Evolutionary conservation across 2,797 vertebrate species (phyloP).

Genomic region (Danio kyathit): DNA sequence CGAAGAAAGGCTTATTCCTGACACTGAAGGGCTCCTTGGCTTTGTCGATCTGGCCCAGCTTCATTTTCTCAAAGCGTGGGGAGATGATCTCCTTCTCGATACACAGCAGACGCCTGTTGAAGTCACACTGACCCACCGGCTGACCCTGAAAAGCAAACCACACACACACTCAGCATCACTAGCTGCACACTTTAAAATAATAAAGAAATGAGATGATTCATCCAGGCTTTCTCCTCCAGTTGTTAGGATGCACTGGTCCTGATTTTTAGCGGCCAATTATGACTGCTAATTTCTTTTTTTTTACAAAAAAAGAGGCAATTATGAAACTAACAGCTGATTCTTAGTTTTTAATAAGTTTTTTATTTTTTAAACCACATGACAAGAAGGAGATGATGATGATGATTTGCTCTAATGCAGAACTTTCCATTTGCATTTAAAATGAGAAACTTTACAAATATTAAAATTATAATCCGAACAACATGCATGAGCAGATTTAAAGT

Average conservation of each 20-base stretch:
- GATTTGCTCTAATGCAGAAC: no score
- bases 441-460: no score
- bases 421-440: no score
- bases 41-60: conserved; percentile 94
- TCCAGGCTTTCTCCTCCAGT: neutral
- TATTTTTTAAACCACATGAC: no score
- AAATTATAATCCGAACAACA: no score
- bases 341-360: no score
- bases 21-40: conserved; percentile 94
- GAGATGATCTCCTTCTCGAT: conserved; percentile 97
- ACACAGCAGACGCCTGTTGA: conserved; percentile 90
- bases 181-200: neutral
- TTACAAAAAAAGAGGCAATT: no score
- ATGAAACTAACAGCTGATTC: no score
- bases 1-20: conserved; percentile 95
- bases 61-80: conserved; percentile 95
- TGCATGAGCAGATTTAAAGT: no score
- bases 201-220: neutral
- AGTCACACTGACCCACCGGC: conserved; percentile 96
- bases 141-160: conserved; percentile 83
- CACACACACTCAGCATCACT: neutral
- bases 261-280: no score
- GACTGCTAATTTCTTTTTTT: no score
- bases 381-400: no score
- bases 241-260: neutral